A percentile compares a stretch with the other conserved stretches of the same genome.
phyloP scores from a whole-genome alignment of 2,888 invertebrate genomes.

The Neoascia interrupta region DNA sequence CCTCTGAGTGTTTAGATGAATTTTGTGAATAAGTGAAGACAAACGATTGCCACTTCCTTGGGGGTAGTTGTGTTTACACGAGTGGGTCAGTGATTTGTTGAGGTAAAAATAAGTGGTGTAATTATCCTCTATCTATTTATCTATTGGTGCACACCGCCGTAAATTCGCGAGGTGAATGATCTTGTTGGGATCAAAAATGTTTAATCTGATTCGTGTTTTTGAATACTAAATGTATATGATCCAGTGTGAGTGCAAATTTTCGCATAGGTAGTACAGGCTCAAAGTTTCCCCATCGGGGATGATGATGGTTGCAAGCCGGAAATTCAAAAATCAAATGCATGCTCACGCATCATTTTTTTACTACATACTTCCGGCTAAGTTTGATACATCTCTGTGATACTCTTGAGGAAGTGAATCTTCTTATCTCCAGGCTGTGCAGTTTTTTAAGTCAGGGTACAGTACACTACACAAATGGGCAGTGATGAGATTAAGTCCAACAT shows the following conservation, averaged over 20 bases:
- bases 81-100: not conserved
- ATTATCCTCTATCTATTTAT: not conserved
- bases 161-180: not conserved
- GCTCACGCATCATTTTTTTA: constrained; percentile 40
- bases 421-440: not conserved
- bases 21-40: constrained; percentile 24
- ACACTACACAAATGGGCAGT: too few species aligned
- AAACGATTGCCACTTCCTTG: not conserved
- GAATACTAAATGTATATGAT: not conserved
- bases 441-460: too few species aligned
- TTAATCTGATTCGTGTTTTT: not conserved
- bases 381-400: constrained; percentile 3
- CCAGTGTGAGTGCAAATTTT: constrained; percentile 10
- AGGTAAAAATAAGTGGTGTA: constrained; percentile 21
- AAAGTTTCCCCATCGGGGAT: not conserved
- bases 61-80: constrained; percentile 13
- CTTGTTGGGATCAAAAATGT: constrained; percentile 8
- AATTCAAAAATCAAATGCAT: constrained; percentile 65
- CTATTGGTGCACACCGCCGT: not conserved
- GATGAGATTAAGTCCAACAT: constrained; percentile 9
- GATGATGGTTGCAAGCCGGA: constrained; percentile 33
- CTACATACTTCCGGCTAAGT: constrained; percentile 44
- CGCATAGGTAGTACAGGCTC: not conserved
- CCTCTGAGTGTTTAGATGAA: constrained; percentile 19
- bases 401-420: constrained; percentile 41